Evolutionary conservation across 1,140 invertebrate species (phyloP).

Genomic region (Schlechtendalia chinensis): DNA sequence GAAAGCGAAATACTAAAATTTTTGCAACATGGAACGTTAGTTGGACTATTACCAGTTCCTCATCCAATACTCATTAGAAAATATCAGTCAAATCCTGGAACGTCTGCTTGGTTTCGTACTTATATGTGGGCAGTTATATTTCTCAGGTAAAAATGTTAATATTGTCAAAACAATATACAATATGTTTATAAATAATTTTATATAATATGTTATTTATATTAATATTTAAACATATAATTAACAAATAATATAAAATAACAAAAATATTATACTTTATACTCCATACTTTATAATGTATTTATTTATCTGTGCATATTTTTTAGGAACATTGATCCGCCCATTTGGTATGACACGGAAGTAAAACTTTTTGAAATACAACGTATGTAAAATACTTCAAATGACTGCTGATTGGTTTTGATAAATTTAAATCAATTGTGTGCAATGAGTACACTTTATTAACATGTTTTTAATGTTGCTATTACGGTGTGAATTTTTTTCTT

Average conservation of each 20-base stretch:
- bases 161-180: too few relatives aligned
- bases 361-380: constrained; percentile 97
- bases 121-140: constrained; percentile 99
- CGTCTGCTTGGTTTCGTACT: constrained; percentile 97
- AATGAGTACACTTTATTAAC: background rate
- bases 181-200: too few relatives aligned
- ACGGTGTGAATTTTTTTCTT: background rate
- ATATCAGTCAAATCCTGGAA: constrained; percentile 97
- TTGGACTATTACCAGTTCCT: constrained; percentile 95
- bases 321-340: constrained; percentile 96
- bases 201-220: too few relatives aligned
- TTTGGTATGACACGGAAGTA: constrained; percentile 99
- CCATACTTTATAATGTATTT: too few relatives aligned
- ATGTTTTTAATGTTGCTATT: background rate
- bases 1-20: constrained; percentile 99
- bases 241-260: too few relatives aligned
- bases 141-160: constrained; percentile 67
- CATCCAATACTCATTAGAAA: constrained; percentile 98
- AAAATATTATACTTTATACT: too few relatives aligned
- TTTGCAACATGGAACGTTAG: constrained; percentile 96
- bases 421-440: background rate
- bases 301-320: constrained; percentile 43
- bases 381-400: constrained; percentile 62
- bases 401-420: background rate
- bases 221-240: too few relatives aligned